phyloP scores from a whole-genome alignment of 2,888 invertebrate species.

The Aleiodes testaceus region DNA sequence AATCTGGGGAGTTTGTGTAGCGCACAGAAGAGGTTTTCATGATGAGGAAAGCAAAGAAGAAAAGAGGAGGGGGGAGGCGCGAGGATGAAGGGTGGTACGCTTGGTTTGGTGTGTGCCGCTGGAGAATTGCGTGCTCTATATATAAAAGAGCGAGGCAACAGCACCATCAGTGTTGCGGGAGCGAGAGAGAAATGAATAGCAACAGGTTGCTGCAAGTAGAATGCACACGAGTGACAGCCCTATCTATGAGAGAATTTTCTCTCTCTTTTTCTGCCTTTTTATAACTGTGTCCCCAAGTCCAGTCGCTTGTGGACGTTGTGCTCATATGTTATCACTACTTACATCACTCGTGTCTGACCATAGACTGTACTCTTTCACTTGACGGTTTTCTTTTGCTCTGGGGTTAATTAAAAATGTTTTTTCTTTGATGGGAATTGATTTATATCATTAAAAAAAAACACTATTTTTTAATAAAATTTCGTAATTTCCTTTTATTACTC shows the following conservation, averaged over 20 bases:
- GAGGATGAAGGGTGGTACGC: background rate
- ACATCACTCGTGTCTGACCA: too few relatives aligned
- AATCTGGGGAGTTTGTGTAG: slow-evolving; percentile 14
- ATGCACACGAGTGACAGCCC: slow-evolving; percentile 66
- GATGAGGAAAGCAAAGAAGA: background rate
- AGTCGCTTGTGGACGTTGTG: background rate
- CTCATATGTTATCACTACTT: background rate
- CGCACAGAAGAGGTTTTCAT: slow-evolving; percentile 15
- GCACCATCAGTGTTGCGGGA: slow-evolving; percentile 44
- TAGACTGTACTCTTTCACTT: background rate
- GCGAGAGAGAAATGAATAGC: slow-evolving; percentile 64
- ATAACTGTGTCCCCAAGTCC: too few relatives aligned
- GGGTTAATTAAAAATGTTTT: slow-evolving; percentile 1
- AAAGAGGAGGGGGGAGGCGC: background rate
- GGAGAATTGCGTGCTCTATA: slow-evolving; percentile 6
- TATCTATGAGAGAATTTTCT: slow-evolving; percentile 19
- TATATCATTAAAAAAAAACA: too few relatives aligned
- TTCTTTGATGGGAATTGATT: slow-evolving; percentile 16
- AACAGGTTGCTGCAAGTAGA: slow-evolving; percentile 70
- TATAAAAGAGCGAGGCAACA: slow-evolving; percentile 25
- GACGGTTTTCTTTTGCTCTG: background rate
- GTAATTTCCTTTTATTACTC: too few relatives aligned
- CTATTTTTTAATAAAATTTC: too few relatives aligned
- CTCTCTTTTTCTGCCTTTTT: slow-evolving; percentile 31
- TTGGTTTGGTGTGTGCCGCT: slow-evolving; percentile 9